These are phyloP conservation scores for Chascanopsetta lugubris DNA, from an alignment of 2,113 vertebrate genomes.

Conservation along the genomic window DNA sequence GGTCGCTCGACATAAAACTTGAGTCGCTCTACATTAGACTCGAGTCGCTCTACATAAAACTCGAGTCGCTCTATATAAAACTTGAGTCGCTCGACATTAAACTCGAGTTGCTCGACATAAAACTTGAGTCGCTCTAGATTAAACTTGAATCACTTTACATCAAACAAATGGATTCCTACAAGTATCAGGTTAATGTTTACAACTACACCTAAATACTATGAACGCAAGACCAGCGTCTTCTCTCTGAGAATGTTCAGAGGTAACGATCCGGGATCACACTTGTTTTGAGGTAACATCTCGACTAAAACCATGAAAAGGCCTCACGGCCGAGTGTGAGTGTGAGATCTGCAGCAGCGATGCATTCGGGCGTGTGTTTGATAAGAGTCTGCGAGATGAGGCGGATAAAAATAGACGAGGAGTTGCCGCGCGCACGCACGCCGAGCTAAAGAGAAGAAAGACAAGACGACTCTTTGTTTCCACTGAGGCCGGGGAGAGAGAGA, in stretches of 20 bases:
- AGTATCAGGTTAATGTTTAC: too few species aligned
- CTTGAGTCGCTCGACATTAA: neutral
- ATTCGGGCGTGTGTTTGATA: constrained; percentile 32
- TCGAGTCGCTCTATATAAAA: neutral
- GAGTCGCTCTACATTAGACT: too few species aligned
- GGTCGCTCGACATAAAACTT: too few species aligned
- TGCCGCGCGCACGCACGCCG: neutral
- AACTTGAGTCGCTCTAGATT: too few species aligned
- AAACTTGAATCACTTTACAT: too few species aligned
- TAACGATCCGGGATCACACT: too few species aligned
- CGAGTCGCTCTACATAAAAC: neutral
- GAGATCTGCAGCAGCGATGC: constrained; percentile 20
- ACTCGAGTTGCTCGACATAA: neutral
- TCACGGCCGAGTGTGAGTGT: constrained; percentile 3
- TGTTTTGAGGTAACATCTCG: too few species aligned
- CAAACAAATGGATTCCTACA: too few species aligned
- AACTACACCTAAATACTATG: too few species aligned
- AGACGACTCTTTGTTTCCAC: constrained; percentile 24
- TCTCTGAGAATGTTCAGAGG: too few species aligned
- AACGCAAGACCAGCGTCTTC: too few species aligned
- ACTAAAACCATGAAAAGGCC: neutral
- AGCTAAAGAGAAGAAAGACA: constrained; percentile 27
- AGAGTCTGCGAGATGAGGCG: constrained; percentile 17
- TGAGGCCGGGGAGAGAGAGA: constrained; percentile 15
- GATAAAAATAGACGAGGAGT: constrained; percentile 56